Percentiles rank a stretch among this genome's conserved stretches.
Evolutionary conservation across 2,113 vertebrate species (phyloP).

Genomic region (Uropsilus gracilis): DNA sequence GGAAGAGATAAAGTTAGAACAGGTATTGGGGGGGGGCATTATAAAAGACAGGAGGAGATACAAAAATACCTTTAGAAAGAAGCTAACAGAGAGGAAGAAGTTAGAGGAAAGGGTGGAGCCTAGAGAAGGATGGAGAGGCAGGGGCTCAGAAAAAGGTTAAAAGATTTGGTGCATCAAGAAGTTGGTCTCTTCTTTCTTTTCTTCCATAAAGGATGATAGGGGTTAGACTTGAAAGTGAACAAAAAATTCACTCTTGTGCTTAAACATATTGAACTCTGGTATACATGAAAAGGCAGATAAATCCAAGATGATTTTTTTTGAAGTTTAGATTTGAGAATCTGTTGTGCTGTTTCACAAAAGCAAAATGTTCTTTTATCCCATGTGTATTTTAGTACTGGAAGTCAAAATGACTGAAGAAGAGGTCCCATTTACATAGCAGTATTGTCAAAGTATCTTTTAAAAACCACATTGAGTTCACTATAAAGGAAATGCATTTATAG

Average conservation of each 20-base stretch:
- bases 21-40: too few species aligned
- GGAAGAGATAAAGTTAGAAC: neutral
- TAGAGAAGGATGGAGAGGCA: neutral
- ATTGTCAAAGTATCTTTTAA: conserved; percentile 22
- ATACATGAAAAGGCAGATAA: neutral
- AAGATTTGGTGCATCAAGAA: neutral
- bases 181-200: neutral
- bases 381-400: neutral
- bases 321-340: neutral
- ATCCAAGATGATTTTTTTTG: neutral
- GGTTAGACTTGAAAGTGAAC: neutral
- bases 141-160: neutral
- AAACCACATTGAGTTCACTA: neutral
- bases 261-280: neutral
- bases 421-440: neutral
- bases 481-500: conserved; percentile 44
- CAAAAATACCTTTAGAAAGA: neutral
- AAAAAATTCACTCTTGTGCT: neutral
- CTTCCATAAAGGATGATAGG: neutral
- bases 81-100: neutral
- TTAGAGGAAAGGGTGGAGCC: neutral
- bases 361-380: neutral
- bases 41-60: neutral
- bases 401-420: neutral
- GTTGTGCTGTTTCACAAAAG: neutral